Conservation (phyloP, 2,113 vertebrate genomes). For the Acinonyx jubatus region DNA sequence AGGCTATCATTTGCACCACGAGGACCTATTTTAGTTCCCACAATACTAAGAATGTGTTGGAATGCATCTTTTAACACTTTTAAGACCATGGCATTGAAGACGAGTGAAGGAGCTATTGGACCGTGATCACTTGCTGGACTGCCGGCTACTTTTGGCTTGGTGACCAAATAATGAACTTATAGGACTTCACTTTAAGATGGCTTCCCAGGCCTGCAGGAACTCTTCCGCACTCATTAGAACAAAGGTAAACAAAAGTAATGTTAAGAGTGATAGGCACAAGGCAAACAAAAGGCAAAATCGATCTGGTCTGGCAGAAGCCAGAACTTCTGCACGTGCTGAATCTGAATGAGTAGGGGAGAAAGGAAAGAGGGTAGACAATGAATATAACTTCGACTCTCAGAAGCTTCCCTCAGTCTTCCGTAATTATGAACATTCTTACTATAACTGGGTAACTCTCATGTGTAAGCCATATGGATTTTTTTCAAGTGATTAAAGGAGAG, state of each 20-base stretch:
- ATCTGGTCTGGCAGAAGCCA: background rate
- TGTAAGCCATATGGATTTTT: conserved; percentile 24
- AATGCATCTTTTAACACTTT: background rate
- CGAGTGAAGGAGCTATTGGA: background rate
- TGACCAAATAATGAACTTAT: background rate
- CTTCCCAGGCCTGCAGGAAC: background rate
- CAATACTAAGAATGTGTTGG: background rate
- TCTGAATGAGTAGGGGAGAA: background rate
- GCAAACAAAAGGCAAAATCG: background rate
- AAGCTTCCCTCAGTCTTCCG: background rate
- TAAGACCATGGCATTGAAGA: background rate
- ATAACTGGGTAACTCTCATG: background rate
- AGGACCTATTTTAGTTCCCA: background rate
- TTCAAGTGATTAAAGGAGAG: conserved; percentile 37
- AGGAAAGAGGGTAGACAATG: background rate
- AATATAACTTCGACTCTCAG: background rate
- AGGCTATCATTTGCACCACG: background rate
- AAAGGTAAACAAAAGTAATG: background rate
- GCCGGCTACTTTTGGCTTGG: background rate
- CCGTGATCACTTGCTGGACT: background rate
- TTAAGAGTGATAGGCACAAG: background rate
- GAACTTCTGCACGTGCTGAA: background rate
- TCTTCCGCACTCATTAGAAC: background rate
- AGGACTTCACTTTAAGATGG: background rate
- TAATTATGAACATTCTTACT: background rate